phyloP scores from a whole-genome alignment of 2,888 invertebrate species.

The Chromoteleia sp. region DNA sequence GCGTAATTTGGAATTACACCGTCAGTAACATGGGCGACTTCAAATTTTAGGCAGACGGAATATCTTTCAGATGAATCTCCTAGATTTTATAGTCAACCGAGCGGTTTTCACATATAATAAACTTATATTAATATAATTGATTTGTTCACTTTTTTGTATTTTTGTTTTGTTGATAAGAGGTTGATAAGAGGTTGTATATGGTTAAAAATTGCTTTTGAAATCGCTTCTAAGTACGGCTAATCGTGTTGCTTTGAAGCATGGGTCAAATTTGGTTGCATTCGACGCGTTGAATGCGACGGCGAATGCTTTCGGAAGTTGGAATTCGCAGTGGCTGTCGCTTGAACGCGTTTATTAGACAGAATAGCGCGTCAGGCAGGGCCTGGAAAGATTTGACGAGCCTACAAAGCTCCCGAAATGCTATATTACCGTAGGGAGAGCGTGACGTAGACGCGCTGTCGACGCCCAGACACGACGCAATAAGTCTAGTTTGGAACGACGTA shows the following conservation, averaged over 20 bases:
- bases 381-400: slow-evolving; percentile 70
- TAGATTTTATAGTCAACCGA: too few relatives aligned
- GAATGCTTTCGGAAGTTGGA: slow-evolving; percentile 63
- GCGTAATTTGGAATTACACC: too few relatives aligned
- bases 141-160: too few relatives aligned
- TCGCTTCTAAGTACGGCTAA: background rate
- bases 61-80: too few relatives aligned
- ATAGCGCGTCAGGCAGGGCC: slow-evolving; percentile 54
- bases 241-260: slow-evolving; percentile 13
- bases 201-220: background rate
- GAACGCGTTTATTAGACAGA: slow-evolving; percentile 70
- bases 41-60: too few relatives aligned
- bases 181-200: too few relatives aligned
- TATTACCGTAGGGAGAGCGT: slow-evolving; percentile 66
- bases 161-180: too few relatives aligned
- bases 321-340: slow-evolving; percentile 66
- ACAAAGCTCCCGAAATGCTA: slow-evolving; percentile 67
- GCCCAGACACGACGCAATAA: slow-evolving; percentile 59
- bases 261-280: slow-evolving; percentile 49
- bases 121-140: too few relatives aligned
- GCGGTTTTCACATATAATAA: too few relatives aligned
- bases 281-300: slow-evolving; percentile 42
- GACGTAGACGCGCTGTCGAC: slow-evolving; percentile 70
- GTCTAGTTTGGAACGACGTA: slow-evolving; percentile 54
- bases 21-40: too few relatives aligned